Evolutionary conservation across 1,140 invertebrate genomes (phyloP).

Genomic region (Sinonovacula constricta): DNA sequence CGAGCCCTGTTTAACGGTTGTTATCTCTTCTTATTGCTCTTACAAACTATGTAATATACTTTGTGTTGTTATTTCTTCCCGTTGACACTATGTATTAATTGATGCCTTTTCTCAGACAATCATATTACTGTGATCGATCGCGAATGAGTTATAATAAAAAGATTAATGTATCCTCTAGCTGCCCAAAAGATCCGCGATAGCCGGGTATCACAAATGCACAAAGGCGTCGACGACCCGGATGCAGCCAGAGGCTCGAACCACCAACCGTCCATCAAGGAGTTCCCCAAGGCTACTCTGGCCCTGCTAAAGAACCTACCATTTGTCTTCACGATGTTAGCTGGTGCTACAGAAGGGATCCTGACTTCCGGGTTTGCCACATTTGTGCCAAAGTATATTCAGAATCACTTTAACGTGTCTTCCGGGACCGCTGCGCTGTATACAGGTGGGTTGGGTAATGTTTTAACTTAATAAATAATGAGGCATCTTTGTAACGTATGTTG

Average conservation of each 20-base stretch:
- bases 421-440: conserved; percentile 85
- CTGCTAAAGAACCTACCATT: conserved; percentile 87
- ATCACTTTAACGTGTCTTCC: conserved; percentile 87
- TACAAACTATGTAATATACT: too few relatives aligned
- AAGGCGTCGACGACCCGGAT: conserved; percentile 11
- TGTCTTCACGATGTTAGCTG: conserved; percentile 87
- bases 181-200: conserved; percentile 65
- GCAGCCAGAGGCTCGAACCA: conserved; percentile 22
- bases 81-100: too few relatives aligned
- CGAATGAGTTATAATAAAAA: neutral
- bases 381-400: conserved; percentile 88
- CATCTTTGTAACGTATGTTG: too few relatives aligned
- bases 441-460: too few relatives aligned
- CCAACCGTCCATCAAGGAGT: conserved; percentile 32
- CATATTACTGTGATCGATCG: too few relatives aligned
- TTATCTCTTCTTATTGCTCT: too few relatives aligned
- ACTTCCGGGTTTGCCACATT: conserved; percentile 89
- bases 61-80: too few relatives aligned
- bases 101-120: too few relatives aligned
- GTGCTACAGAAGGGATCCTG: conserved; percentile 85
- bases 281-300: conserved; percentile 54
- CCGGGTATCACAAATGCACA: conserved; percentile 85
- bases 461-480: too few relatives aligned
- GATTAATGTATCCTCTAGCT: conserved; percentile 21
- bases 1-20: too few relatives aligned